These are phyloP conservation scores for Dryomyza anilis DNA, from an alignment of 2,888 invertebrate genomes.

Conservation along the genomic window DNA sequence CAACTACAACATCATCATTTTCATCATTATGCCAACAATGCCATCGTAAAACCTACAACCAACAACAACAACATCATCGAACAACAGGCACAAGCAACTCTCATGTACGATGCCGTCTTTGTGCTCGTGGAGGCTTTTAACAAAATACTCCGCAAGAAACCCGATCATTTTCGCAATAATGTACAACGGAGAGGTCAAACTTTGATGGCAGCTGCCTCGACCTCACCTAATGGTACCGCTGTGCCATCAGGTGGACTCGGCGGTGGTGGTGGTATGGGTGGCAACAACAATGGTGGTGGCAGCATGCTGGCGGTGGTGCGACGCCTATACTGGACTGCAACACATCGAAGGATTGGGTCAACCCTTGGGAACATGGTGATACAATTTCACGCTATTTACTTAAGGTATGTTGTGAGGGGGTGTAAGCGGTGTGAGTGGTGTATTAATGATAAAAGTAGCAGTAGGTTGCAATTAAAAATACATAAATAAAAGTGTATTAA, in stretches of 20 bases:
- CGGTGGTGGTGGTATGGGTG: conserved; percentile 56
- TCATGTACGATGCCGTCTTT: conserved; percentile 95
- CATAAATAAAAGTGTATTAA: too few species aligned
- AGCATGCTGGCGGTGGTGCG: conserved; percentile 53
- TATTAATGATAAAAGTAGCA: too few species aligned
- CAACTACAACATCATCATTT: too few species aligned
- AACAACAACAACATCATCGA: conserved; percentile 20
- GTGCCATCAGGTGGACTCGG: conserved; percentile 54
- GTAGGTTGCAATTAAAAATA: too few species aligned
- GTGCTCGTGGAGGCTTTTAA: conserved; percentile 90
- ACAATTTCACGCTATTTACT: conserved; percentile 84
- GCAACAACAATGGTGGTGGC: conserved; percentile 57
- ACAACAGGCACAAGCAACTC: conserved; percentile 84
- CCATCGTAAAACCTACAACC: conserved; percentile 22
- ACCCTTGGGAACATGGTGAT: conserved; percentile 89
- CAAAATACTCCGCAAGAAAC: conserved; percentile 83
- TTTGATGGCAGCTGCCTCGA: conserved; percentile 51
- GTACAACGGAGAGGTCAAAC: conserved; percentile 72
- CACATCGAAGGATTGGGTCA: conserved; percentile 80
- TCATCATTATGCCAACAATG: too few species aligned
- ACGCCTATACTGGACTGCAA: conserved; percentile 79
- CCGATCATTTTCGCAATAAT: conserved; percentile 78
- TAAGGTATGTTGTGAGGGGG: conserved; percentile 60
- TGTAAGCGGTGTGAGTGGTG: too few species aligned
- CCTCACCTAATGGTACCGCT: conserved; percentile 46